phyloP scores from a whole-genome alignment of 2,113 vertebrate genomes.

The Cyphomyrus discorhynchus region DNA sequence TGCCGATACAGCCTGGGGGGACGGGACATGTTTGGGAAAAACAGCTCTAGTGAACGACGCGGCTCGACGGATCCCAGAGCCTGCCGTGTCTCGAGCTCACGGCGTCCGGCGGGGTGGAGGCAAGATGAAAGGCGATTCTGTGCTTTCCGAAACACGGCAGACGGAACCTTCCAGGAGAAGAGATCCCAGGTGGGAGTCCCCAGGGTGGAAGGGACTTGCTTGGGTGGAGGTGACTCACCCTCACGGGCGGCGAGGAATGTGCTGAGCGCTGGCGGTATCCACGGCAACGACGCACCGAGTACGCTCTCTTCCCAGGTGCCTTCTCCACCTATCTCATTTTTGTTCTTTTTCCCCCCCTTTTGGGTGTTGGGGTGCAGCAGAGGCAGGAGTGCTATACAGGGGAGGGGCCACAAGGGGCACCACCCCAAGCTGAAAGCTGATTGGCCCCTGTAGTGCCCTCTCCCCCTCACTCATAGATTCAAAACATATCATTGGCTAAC shows the following conservation, averaged over 20 bases:
- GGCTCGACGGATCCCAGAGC: slow-evolving; percentile 52
- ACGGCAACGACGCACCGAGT: not conserved
- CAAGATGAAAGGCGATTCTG: not conserved
- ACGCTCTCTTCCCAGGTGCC: not conserved
- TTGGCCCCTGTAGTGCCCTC: not conserved
- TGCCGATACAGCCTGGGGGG: slow-evolving; percentile 27
- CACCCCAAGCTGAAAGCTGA: not conserved
- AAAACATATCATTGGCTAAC: not conserved
- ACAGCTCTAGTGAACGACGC: slow-evolving; percentile 49
- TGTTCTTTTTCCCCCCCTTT: not conserved
- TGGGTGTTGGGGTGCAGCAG: not conserved
- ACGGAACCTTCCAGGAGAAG: not conserved
- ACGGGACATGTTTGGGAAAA: slow-evolving; percentile 49
- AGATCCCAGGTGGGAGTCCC: not conserved
- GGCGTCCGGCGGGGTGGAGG: not conserved
- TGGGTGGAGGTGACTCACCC: not conserved
- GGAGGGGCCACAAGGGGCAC: not conserved
- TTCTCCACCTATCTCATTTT: not conserved
- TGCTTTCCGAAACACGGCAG: not conserved
- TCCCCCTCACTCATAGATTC: not conserved
- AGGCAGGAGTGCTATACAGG: not conserved
- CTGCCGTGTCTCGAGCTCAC: not conserved
- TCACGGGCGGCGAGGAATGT: not conserved
- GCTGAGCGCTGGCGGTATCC: not conserved
- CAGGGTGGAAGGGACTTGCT: not conserved